Conservation (phyloP, 2,888 invertebrate genomes). For the Ypsolopha sequella region DNA sequence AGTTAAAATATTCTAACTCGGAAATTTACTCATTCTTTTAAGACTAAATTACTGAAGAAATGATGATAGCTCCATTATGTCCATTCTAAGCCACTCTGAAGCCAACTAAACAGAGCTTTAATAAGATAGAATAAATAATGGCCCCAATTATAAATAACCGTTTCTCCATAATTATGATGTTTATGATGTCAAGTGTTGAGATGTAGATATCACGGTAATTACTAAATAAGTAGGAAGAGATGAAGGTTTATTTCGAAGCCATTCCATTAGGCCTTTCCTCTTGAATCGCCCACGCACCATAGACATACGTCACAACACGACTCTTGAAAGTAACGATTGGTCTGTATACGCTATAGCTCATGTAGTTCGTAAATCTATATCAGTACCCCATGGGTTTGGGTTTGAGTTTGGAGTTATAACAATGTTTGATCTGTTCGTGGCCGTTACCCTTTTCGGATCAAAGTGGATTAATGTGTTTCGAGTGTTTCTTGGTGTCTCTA, state of each 20-base stretch:
- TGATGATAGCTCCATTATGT: background rate
- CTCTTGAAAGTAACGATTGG: slow-evolving; percentile 27
- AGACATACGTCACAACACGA: slow-evolving; percentile 23
- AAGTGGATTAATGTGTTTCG: slow-evolving; percentile 58
- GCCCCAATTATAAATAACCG: slow-evolving; percentile 13
- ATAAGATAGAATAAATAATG: slow-evolving; percentile 9
- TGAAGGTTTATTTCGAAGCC: background rate
- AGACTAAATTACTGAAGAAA: too few relatives aligned
- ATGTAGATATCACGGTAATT: slow-evolving; percentile 1
- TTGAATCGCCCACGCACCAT: slow-evolving; percentile 29
- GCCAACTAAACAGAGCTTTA: slow-evolving; percentile 3
- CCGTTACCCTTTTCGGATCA: slow-evolving; percentile 52
- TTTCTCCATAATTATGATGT: slow-evolving; percentile 13
- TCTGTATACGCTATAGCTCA: slow-evolving; percentile 27
- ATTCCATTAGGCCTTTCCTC: background rate
- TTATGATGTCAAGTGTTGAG: slow-evolving; percentile 7
- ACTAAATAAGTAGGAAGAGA: background rate
- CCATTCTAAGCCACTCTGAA: slow-evolving; percentile 12
- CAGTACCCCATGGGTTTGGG: slow-evolving; percentile 34
- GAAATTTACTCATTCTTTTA: too few relatives aligned
- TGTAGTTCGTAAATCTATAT: slow-evolving; percentile 28
- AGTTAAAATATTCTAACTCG: too few relatives aligned
- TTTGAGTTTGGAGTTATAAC: slow-evolving; percentile 9
- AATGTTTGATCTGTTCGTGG: slow-evolving; percentile 41
- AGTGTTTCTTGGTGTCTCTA: slow-evolving; percentile 60